Evolutionary conservation across 2,797 vertebrate species (phyloP).

Genomic region (Potorous gilbertii): DNA sequence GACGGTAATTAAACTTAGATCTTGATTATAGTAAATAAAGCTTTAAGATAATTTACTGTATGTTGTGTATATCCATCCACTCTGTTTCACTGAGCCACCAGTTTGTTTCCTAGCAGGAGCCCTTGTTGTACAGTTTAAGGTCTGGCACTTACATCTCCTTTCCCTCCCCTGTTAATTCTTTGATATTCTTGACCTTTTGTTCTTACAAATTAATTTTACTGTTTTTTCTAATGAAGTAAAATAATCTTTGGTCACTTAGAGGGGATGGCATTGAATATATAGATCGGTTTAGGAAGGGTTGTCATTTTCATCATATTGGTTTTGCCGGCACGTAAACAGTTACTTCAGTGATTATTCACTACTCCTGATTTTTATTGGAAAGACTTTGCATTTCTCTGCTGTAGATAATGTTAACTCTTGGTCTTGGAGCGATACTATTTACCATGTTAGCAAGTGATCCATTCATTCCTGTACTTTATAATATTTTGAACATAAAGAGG

Average conservation of each 20-base stretch:
- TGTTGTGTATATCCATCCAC: background rate
- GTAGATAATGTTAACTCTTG: background rate
- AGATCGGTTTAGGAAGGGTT: background rate
- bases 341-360: too few species aligned
- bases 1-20: background rate
- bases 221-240: background rate
- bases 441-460: background rate
- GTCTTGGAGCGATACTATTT: background rate
- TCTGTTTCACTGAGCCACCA: background rate
- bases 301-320: background rate
- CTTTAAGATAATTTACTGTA: too few species aligned
- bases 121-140: background rate
- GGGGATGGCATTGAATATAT: background rate
- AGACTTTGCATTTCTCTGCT: background rate
- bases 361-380: background rate
- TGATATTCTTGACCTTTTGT: background rate
- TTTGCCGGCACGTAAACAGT: background rate
- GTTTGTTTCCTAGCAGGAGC: background rate
- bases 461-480: background rate
- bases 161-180: background rate
- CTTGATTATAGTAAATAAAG: too few species aligned
- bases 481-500: background rate
- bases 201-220: background rate
- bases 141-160: background rate
- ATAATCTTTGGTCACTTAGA: background rate